phyloP scores from a whole-genome alignment of 2,888 invertebrate species.

The Eurytoma californica region DNA sequence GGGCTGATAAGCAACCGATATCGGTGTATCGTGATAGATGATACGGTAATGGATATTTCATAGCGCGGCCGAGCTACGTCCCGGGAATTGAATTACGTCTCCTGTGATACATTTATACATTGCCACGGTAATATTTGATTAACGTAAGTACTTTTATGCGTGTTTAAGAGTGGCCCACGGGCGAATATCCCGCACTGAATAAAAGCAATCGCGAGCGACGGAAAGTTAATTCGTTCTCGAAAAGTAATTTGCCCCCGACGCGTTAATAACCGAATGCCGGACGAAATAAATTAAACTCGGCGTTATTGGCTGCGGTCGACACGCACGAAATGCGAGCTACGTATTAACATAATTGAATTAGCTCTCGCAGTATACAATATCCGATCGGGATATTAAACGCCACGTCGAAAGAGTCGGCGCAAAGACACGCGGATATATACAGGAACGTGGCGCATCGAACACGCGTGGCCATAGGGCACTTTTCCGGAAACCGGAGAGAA shows the following conservation, averaged over 20 bases:
- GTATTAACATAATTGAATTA: not conserved
- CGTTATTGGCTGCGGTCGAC: not conserved
- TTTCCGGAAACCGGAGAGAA: not conserved
- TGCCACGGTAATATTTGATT: constrained; percentile 4
- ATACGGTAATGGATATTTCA: constrained; percentile 48
- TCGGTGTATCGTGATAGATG: constrained; percentile 45
- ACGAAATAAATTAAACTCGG: not conserved
- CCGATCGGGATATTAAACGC: not conserved
- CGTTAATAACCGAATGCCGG: not conserved
- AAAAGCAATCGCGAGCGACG: constrained; percentile 9
- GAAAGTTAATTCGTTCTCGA: not conserved
- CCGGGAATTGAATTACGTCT: constrained; percentile 43
- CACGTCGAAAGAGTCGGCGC: not conserved
- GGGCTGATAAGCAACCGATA: constrained; percentile 45
- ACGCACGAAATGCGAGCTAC: not conserved
- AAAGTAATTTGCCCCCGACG: not conserved
- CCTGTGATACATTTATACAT: constrained; percentile 31
- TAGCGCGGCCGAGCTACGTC: constrained; percentile 22
- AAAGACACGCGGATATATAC: not conserved
- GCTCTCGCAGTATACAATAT: not conserved
- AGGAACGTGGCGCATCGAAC: not conserved
- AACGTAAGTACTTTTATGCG: constrained; percentile 24
- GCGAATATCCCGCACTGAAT: not conserved
- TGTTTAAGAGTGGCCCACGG: not conserved
- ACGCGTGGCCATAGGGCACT: constrained; percentile 27